A percentile compares a stretch with the other conserved stretches of the same genome.
Evolutionary conservation across 2,797 vertebrate species (phyloP).

Genomic region (Orientallactaga sibirica): DNA sequence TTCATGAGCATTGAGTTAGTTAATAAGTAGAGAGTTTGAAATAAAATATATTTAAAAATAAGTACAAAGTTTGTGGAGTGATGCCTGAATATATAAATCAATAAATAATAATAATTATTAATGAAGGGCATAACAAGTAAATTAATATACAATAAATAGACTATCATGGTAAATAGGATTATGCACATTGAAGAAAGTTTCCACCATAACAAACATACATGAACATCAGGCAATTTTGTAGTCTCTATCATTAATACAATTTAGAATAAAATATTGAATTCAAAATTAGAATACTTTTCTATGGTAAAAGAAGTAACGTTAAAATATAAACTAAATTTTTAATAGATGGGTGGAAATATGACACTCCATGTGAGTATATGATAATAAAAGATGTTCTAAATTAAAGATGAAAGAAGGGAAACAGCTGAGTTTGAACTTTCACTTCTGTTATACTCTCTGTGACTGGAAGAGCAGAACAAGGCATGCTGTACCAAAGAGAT

Average conservation of each 20-base stretch:
- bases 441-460: background rate
- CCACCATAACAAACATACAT: conserved; percentile 5
- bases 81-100: background rate
- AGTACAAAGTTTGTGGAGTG: background rate
- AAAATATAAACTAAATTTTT: background rate
- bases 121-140: background rate
- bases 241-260: background rate
- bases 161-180: background rate
- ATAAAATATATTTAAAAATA: background rate
- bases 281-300: background rate
- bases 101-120: background rate
- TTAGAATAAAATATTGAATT: background rate
- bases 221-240: background rate
- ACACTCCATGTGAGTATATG: background rate
- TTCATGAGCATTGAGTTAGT: background rate
- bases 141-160: background rate
- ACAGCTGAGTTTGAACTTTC: background rate
- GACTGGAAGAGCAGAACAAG: background rate
- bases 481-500: background rate
- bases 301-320: background rate
- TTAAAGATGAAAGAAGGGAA: background rate
- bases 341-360: background rate
- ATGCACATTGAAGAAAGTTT: background rate
- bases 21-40: background rate
- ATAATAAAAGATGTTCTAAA: background rate